Conservation (phyloP, 2,797 vertebrate species). For the Sebastes trivittatus region DNA sequence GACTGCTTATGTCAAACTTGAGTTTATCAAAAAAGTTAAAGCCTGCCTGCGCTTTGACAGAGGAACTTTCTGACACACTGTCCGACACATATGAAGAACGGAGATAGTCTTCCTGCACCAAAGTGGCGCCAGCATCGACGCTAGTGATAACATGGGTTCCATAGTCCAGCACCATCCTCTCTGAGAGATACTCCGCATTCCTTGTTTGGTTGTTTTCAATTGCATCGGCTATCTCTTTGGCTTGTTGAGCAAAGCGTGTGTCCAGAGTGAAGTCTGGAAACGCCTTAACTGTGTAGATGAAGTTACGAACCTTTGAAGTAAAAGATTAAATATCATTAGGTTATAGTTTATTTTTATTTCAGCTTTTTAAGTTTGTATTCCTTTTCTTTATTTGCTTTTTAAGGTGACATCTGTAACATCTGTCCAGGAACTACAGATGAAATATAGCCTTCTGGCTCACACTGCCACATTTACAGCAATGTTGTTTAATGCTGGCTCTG, state of each 20-base stretch:
- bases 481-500: not conserved
- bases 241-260: constrained; percentile 81
- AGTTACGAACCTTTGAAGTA: constrained; percentile 83
- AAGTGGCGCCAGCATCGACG: constrained; percentile 85
- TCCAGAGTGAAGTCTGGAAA: constrained; percentile 83
- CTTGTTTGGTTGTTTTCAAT: constrained; percentile 91
- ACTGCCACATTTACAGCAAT: not conserved
- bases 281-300: constrained; percentile 87
- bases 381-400: not conserved
- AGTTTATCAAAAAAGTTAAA: constrained; percentile 83
- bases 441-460: not conserved
- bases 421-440: not conserved
- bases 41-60: constrained; percentile 77
- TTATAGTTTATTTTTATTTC: not conserved
- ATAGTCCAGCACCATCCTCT: constrained; percentile 89
- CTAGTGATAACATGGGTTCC: constrained; percentile 90
- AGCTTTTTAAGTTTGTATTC: not conserved
- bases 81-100: constrained; percentile 82
- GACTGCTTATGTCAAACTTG: constrained; percentile 61
- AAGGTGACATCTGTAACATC: not conserved
- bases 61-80: constrained; percentile 41
- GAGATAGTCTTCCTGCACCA: constrained; percentile 91
- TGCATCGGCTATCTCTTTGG: constrained; percentile 82
- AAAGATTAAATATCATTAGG: not conserved
- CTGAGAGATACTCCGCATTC: constrained; percentile 85